phyloP scores from a whole-genome alignment of 2,113 vertebrate genomes.

The Mionectes macconnelli region DNA sequence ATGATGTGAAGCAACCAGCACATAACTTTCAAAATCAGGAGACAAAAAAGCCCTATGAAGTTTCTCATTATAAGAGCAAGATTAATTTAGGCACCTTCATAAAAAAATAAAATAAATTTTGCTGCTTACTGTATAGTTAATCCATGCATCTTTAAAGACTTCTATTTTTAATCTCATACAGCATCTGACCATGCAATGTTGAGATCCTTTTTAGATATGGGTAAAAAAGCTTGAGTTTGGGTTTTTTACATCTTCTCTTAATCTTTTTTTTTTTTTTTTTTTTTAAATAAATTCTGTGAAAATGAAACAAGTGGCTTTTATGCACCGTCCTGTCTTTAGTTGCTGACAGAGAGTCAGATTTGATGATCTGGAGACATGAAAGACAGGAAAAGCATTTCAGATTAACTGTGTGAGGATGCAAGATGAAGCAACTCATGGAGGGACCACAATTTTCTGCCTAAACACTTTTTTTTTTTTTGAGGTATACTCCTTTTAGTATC shows the following conservation, averaged over 20 bases:
- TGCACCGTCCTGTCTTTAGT: background rate
- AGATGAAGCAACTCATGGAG: background rate
- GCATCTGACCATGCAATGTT: background rate
- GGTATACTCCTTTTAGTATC: background rate
- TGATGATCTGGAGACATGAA: background rate
- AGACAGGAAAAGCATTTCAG: background rate
- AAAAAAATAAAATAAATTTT: background rate
- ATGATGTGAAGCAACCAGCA: slow-evolving; percentile 28
- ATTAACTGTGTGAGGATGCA: background rate
- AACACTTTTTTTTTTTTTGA: background rate
- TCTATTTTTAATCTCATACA: slow-evolving; percentile 3
- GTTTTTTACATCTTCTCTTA: background rate
- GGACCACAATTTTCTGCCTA: background rate
- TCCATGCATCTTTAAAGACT: slow-evolving; percentile 12
- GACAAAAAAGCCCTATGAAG: background rate
- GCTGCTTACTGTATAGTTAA: slow-evolving; percentile 7
- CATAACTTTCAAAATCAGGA: slow-evolving; percentile 1
- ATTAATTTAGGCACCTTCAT: slow-evolving; percentile 29
- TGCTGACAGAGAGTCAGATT: background rate
- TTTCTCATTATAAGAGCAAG: background rate
- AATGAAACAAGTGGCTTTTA: background rate
- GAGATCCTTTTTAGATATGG: background rate
- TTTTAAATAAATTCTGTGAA: background rate
- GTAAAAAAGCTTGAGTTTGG: background rate
- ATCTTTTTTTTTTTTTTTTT: background rate